Evolutionary conservation across 2,888 invertebrate genomes (phyloP).

Genomic region (Monopis laevigella): DNA sequence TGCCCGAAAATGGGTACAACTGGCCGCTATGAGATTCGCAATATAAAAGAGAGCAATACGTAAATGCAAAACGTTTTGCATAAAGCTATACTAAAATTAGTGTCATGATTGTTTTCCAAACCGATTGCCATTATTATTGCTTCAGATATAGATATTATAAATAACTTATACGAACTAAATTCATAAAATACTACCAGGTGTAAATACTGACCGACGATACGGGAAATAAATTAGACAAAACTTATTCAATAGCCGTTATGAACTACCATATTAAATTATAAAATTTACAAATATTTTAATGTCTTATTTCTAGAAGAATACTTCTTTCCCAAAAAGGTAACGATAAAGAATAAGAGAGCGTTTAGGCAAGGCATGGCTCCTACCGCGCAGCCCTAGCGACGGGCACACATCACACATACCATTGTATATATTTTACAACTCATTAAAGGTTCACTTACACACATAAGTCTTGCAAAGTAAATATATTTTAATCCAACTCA

Average conservation of each 20-base stretch:
- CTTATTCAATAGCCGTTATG: conserved; percentile 17
- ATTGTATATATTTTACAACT: too few species aligned
- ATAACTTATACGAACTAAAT: conserved; percentile 38
- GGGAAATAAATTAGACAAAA: conserved; percentile 61
- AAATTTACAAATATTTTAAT: conserved; percentile 51
- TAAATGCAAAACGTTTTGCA: too few species aligned
- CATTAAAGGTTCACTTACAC: too few species aligned
- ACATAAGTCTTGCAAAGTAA: too few species aligned
- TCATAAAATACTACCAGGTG: conserved; percentile 44
- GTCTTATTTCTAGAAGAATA: conserved; percentile 56
- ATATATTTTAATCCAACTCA: too few species aligned
- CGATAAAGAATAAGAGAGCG: conserved; percentile 62
- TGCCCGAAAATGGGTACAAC: too few species aligned
- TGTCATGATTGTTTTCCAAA: neutral
- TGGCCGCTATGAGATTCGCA: too few species aligned
- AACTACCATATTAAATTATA: conserved; percentile 39
- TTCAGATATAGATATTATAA: conserved; percentile 23
- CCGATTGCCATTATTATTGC: conserved; percentile 25
- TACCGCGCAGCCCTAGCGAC: too few species aligned
- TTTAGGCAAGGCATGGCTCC: conserved; percentile 61
- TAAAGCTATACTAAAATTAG: too few species aligned
- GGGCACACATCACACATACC: too few species aligned
- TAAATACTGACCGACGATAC: conserved; percentile 67
- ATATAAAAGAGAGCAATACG: too few species aligned
- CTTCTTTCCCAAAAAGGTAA: conserved; percentile 64